Conservation (phyloP, 2,113 vertebrate species). For the Bungarus multicinctus region DNA sequence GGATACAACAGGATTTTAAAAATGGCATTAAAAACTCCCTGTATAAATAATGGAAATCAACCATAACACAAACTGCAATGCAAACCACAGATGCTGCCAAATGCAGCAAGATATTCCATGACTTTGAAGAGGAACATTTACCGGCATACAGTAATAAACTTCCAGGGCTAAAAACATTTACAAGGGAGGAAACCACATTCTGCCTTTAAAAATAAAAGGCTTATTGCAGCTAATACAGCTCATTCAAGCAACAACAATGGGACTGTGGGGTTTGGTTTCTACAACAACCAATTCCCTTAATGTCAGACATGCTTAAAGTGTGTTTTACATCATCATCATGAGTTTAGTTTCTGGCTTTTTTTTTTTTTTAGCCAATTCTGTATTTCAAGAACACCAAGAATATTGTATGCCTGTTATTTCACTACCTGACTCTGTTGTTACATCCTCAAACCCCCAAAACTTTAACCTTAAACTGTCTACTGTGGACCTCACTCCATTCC, state of each 20-base stretch:
- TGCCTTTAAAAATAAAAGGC: not conserved
- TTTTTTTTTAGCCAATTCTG: not conserved
- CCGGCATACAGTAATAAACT: not conserved
- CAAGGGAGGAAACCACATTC: not conserved
- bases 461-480: too few species aligned
- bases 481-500: too few species aligned
- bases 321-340: constrained; percentile 36
- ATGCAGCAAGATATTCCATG: not conserved
- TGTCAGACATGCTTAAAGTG: constrained; percentile 56
- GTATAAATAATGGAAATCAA: not conserved
- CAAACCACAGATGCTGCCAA: not conserved
- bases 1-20: not conserved
- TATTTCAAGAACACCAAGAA: constrained; percentile 10
- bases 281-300: constrained; percentile 58
- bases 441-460: too few species aligned
- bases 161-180: not conserved
- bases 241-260: constrained; percentile 47
- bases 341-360: constrained; percentile 48
- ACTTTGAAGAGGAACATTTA: not conserved
- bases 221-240: constrained; percentile 19
- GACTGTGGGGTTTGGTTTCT: constrained; percentile 53
- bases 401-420: too few species aligned
- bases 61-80: not conserved
- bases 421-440: too few species aligned
- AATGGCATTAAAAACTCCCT: not conserved